Base-by-base conservation (phyloP, 2,888 invertebrate species). In the Heliconius aoede region DNA sequence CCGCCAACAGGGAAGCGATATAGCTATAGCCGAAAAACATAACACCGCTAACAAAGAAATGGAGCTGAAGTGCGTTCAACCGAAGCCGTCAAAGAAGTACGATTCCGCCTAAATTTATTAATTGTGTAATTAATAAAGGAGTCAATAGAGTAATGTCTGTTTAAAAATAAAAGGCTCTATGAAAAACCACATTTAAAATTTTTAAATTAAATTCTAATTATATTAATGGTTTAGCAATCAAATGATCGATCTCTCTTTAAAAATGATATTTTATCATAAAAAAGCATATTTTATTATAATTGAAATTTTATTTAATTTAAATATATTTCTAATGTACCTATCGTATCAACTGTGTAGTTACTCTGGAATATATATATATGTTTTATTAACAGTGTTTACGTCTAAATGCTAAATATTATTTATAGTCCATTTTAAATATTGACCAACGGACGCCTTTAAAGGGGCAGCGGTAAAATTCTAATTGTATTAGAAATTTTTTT, bases 41-140 rank as follows among this genome's bases (percentile, higher is more conserved):
- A 97, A 97, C 89, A 96, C 96, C 78, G 96, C 97, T 83, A 97
- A 97, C 95, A 97, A 97, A 95, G 97, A 97, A 90, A 97, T 97
- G 97, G 97, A 97, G 90, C 94, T 97, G 80, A 97, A 97, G 95
- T 97, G 97, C 90, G 97, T 97, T 77, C 96, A 97, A 90, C 97
- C 97, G 82, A 97, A 97, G 85, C 97, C 97, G 72, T 96, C 97
- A 83, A 97, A 97, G 95, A 97, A 97, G 97, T 97, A 96, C 91
- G 93, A 87, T 75, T 73, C n/a, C 21, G 73, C 15, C n/a, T 15
- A 32, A 8, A 69, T 15, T 24, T 30, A 65, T 32, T 8, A 60
- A 15, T 60, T 26, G 13, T 18, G 55, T 55, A 55, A 55, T 55
- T 11, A 55, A 55, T 55, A 8, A 9, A 46, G 21, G 7, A 46